A percentile compares a stretch with the other conserved stretches of the same genome.
These are phyloP conservation scores for Smittia sp. DNA, from an alignment of 2,888 invertebrate genomes.

Conservation along the genomic window DNA sequence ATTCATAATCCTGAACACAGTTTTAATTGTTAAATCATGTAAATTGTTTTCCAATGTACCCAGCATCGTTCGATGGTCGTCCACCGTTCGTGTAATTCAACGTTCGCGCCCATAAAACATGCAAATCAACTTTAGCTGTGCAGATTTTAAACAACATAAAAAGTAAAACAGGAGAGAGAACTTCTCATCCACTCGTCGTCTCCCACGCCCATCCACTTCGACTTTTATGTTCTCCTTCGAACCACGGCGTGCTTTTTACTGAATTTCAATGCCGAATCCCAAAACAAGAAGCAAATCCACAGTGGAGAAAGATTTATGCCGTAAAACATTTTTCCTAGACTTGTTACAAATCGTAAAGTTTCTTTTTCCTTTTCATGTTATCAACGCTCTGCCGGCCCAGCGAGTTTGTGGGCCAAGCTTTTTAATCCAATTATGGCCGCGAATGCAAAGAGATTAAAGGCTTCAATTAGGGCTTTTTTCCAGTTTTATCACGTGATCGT, in stretches of 20 bases:
- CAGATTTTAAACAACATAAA: too few species aligned
- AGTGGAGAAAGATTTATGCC: slow-evolving; percentile 24
- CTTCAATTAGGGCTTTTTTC: neutral
- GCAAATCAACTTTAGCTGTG: too few species aligned
- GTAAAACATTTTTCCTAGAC: slow-evolving; percentile 35
- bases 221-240: too few species aligned
- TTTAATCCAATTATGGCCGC: neutral
- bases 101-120: too few species aligned
- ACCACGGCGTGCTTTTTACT: neutral
- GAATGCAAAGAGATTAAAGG: neutral
- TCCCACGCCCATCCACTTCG: too few species aligned
- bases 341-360: slow-evolving; percentile 29
- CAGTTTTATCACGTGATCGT: neutral
- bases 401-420: neutral
- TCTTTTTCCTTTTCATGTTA: neutral
- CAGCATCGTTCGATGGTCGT: too few species aligned
- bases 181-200: too few species aligned
- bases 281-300: neutral
- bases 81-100: too few species aligned
- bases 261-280: neutral
- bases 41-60: too few species aligned
- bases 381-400: neutral
- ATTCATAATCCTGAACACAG: too few species aligned
- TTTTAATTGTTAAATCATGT: too few species aligned
- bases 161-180: too few species aligned